These are phyloP conservation scores for Adelges cooleyi DNA, from an alignment of 1,140 invertebrate species.

Conservation along the genomic window DNA sequence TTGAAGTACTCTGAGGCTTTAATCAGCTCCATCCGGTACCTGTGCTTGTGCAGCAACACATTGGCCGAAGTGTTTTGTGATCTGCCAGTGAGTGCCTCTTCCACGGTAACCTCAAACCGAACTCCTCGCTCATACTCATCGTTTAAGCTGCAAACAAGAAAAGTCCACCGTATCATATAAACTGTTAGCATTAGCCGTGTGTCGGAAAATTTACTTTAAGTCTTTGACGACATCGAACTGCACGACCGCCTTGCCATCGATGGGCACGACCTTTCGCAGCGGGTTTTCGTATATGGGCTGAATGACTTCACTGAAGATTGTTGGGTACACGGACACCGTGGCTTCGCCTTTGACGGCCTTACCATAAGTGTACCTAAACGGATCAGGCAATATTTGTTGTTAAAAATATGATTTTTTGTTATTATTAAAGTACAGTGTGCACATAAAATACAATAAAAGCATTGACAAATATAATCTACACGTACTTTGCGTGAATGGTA, in stretches of 20 bases:
- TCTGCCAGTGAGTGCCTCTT: constrained; percentile 65
- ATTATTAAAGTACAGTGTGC: no score
- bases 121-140: constrained; percentile 64
- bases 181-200: background rate
- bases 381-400: constrained; percentile 3
- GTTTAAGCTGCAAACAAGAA: constrained; percentile 42
- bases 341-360: constrained; percentile 68
- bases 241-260: constrained; percentile 62
- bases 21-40: constrained; percentile 70
- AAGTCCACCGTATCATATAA: background rate
- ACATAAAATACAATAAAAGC: no score
- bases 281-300: constrained; percentile 66
- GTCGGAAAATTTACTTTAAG: constrained; percentile 1
- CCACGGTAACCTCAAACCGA: constrained; percentile 63
- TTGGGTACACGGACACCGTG: constrained; percentile 60
- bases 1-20: constrained; percentile 76
- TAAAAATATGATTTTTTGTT: no score
- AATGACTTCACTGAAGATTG: constrained; percentile 61
- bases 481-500: constrained; percentile 72
- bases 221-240: constrained; percentile 64
- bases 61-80: constrained; percentile 65
- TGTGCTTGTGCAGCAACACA: constrained; percentile 63
- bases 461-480: background rate
- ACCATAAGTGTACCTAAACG: constrained; percentile 61
- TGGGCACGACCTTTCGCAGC: constrained; percentile 63